Evolutionary conservation across 2,113 vertebrate genomes (phyloP).

Genomic region (Rhinoderma darwinii): DNA sequence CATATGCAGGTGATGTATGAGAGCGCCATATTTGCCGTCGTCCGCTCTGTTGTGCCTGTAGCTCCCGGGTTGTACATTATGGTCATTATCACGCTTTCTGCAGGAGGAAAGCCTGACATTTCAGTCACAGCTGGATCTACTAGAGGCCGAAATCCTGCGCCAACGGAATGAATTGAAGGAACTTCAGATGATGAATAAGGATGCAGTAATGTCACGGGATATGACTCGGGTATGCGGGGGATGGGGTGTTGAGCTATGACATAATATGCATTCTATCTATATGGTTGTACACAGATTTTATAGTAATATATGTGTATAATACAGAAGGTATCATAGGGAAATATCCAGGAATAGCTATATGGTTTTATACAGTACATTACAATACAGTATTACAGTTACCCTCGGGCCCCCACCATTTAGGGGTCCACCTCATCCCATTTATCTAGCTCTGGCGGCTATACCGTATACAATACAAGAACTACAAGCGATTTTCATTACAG

Average conservation of each 20-base stretch:
- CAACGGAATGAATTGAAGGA: conserved; percentile 74
- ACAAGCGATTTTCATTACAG: conserved; percentile 71
- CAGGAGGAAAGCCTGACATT: conserved; percentile 84
- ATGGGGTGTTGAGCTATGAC: not conserved
- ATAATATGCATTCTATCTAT: too few species aligned
- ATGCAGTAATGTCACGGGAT: conserved; percentile 76
- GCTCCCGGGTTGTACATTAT: not conserved
- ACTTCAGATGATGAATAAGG: conserved; percentile 74
- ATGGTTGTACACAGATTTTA: too few species aligned
- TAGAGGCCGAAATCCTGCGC: conserved; percentile 77
- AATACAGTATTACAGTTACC: too few species aligned
- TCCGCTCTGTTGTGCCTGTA: not conserved
- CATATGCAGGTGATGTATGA: conserved; percentile 77
- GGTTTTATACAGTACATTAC: too few species aligned
- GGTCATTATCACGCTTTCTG: not conserved
- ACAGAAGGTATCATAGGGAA: too few species aligned
- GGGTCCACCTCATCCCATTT: too few species aligned
- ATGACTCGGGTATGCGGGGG: conserved; percentile 73
- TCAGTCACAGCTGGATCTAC: conserved; percentile 74
- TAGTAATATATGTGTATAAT: too few species aligned
- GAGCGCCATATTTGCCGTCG: not conserved
- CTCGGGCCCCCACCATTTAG: too few species aligned
- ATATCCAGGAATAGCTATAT: too few species aligned
- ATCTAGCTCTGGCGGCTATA: too few species aligned
- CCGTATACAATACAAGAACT: too few species aligned